Evolutionary conservation across 2,888 invertebrate genomes (phyloP).

Genomic region (Harpalus rubripes): DNA sequence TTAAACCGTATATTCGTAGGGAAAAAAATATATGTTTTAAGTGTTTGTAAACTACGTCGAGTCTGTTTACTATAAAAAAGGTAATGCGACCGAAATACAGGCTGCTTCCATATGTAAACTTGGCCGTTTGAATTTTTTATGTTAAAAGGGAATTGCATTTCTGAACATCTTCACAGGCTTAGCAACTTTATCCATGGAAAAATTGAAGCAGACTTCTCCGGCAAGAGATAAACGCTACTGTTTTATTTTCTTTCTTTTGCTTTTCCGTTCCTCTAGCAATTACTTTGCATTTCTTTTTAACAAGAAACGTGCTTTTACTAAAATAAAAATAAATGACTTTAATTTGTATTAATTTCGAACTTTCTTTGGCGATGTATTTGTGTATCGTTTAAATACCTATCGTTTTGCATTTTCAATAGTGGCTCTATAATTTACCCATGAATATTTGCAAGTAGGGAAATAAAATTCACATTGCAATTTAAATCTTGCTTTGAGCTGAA

Average conservation of each 20-base stretch:
- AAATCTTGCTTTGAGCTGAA: constrained; percentile 19
- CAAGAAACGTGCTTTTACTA: constrained; percentile 19
- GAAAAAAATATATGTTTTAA: constrained; percentile 4
- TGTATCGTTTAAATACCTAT: constrained; percentile 1
- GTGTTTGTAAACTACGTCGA: constrained; percentile 36
- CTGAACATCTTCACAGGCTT: constrained; percentile 55
- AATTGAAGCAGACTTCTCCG: constrained; percentile 34
- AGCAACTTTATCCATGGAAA: constrained; percentile 37
- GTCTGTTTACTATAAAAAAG: constrained; percentile 42
- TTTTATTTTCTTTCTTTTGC: constrained; percentile 35
- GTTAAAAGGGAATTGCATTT: constrained; percentile 31
- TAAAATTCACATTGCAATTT: constrained; percentile 22
- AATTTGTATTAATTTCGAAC: constrained; percentile 46
- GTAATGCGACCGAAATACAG: constrained; percentile 47
- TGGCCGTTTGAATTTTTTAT: constrained; percentile 52
- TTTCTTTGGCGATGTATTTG: constrained; percentile 24
- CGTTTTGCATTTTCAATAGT: constrained; percentile 34
- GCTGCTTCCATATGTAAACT: constrained; percentile 49
- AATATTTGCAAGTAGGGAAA: constrained; percentile 16
- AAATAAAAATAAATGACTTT: constrained; percentile 51
- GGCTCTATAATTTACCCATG: constrained; percentile 8
- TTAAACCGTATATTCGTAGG: not conserved
- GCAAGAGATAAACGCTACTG: constrained; percentile 44
- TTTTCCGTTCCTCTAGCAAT: constrained; percentile 51
- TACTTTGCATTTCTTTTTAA: constrained; percentile 58